These are phyloP conservation scores for Corydoras sp. DNA, from an alignment of 2,113 vertebrate genomes.

Conservation along the genomic window DNA sequence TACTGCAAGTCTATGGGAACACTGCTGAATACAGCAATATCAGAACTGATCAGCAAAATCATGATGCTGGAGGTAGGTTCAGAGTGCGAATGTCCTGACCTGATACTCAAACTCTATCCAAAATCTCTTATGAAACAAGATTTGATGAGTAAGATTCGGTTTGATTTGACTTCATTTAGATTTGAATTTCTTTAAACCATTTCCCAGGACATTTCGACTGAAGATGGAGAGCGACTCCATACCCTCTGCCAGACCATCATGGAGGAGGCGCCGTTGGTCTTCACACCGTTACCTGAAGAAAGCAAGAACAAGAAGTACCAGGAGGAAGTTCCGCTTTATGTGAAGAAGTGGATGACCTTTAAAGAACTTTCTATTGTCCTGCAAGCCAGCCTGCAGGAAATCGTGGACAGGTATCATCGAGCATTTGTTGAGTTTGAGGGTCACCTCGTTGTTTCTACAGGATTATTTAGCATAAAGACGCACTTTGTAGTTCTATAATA, in stretches of 20 bases:
- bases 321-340: slow-evolving; percentile 83
- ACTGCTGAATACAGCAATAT: slow-evolving; percentile 80
- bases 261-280: slow-evolving; percentile 85
- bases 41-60: slow-evolving; percentile 78
- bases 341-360: slow-evolving; percentile 85
- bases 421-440: not conserved
- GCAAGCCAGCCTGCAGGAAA: slow-evolving; percentile 86
- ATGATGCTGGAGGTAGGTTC: slow-evolving; percentile 80
- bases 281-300: slow-evolving; percentile 81
- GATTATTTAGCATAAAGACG: too few relatives aligned
- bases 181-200: too few relatives aligned
- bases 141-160: too few relatives aligned
- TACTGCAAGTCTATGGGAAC: slow-evolving; percentile 95
- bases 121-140: too few relatives aligned
- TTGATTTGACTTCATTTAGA: too few relatives aligned
- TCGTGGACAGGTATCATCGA: slow-evolving; percentile 78
- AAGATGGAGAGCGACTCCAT: slow-evolving; percentile 83
- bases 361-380: slow-evolving; percentile 84
- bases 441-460: too few relatives aligned
- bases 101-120: not conserved
- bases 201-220: slow-evolving; percentile 74
- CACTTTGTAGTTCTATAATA: too few relatives aligned
- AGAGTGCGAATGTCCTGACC: not conserved
- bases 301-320: slow-evolving; percentile 82
- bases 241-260: slow-evolving; percentile 80